Evolutionary conservation across 2,888 invertebrate genomes (phyloP).

Genomic region (Amphipyra berbera): DNA sequence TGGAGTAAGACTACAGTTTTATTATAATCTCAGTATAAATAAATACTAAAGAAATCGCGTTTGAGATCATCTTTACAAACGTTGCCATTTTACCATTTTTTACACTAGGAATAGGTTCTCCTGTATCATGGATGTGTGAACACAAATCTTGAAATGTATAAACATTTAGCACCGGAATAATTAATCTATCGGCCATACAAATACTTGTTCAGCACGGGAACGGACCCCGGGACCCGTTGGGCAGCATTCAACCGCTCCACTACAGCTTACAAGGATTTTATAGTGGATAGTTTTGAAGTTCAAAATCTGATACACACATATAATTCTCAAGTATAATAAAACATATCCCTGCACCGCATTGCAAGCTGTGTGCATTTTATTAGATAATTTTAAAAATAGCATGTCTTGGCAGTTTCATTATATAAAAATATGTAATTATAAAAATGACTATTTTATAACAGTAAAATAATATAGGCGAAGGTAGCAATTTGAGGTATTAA

Average conservation of each 20-base stretch:
- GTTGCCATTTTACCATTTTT: too few species aligned
- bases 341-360: too few species aligned
- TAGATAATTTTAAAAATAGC: conserved; percentile 4
- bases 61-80: too few species aligned
- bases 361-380: background rate
- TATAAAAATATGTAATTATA: conserved; percentile 3
- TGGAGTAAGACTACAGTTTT: background rate
- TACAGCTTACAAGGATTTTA: too few species aligned
- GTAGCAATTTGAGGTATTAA: conserved; percentile 15
- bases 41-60: background rate
- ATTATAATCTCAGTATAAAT: background rate
- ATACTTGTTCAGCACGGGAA: background rate
- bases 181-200: too few species aligned
- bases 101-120: background rate
- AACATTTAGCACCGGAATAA: too few species aligned
- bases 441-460: conserved; percentile 23
- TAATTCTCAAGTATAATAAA: too few species aligned
- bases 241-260: too few species aligned
- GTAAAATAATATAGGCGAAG: conserved; percentile 10
- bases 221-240: too few species aligned
- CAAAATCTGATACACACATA: too few species aligned
- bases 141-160: too few species aligned
- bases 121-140: background rate
- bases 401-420: conserved; percentile 6
- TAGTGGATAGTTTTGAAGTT: too few species aligned